Percentiles rank a stretch among this genome's conserved stretches.
Conservation (phyloP, 2,888 invertebrate genomes). For the Platycheirus albimanus region DNA sequence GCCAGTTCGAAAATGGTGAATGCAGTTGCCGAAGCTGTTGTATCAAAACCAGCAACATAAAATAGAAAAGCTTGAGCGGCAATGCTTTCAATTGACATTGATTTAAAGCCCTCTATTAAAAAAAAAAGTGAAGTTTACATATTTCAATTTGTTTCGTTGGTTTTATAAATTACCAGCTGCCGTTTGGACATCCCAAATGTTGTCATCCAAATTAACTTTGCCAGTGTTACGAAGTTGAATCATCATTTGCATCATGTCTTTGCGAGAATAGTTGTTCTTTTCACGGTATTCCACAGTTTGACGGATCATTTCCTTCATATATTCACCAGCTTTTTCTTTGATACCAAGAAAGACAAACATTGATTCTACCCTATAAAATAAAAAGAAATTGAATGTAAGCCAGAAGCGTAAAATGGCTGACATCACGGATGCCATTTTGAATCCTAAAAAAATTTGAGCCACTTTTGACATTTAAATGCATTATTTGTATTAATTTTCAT, state of each 20-base stretch:
- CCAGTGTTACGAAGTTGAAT: conserved; percentile 82
- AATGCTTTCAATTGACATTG: conserved; percentile 80
- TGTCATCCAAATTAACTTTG: conserved; percentile 79
- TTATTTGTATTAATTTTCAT: too few species aligned
- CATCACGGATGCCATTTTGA: too few species aligned
- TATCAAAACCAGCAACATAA: conserved; percentile 83
- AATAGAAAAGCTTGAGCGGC: conserved; percentile 82
- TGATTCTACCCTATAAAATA: conserved; percentile 75
- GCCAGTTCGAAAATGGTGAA: conserved; percentile 82
- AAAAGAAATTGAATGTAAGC: too few species aligned
- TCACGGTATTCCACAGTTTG: conserved; percentile 82
- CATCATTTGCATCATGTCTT: conserved; percentile 83
- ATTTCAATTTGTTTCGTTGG: too few species aligned
- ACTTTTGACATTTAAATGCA: too few species aligned
- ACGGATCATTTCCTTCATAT: conserved; percentile 81
- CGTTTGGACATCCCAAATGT: conserved; percentile 78
- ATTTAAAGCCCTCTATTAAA: conserved; percentile 76
- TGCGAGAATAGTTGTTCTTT: conserved; percentile 80
- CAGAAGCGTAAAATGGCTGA: too few species aligned
- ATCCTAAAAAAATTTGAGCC: too few species aligned
- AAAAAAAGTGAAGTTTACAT: too few species aligned
- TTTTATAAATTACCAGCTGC: conserved; percentile 74
- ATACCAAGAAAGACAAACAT: conserved; percentile 75
- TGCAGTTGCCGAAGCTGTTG: conserved; percentile 81
- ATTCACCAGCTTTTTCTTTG: conserved; percentile 75